Percentiles rank a stretch among this genome's conserved stretches.
Conservation (phyloP, 2,797 vertebrate genomes). For the Pseudochirops cupreus region DNA sequence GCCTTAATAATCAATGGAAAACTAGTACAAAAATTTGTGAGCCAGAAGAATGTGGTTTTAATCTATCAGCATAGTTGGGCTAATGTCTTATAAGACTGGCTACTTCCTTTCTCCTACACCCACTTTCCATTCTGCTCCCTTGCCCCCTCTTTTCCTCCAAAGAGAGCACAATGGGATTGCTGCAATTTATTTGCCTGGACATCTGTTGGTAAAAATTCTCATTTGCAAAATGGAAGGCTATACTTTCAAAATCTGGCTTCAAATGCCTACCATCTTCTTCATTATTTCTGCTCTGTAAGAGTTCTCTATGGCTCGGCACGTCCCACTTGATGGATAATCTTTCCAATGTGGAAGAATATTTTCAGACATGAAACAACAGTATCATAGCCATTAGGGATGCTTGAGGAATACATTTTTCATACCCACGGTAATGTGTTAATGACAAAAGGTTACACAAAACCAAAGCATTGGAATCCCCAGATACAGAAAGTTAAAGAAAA, state of each 20-base stretch:
- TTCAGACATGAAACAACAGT: constrained; percentile 9
- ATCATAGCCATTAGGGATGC: constrained; percentile 50
- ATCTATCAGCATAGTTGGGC: not conserved
- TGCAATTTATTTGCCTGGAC: not conserved
- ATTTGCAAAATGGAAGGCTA: constrained; percentile 24
- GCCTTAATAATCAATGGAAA: not conserved
- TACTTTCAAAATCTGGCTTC: not conserved
- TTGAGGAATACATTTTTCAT: constrained; percentile 67
- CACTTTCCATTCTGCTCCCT: not conserved
- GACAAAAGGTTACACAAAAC: constrained; percentile 63
- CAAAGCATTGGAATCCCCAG: constrained; percentile 55
- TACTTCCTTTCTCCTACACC: not conserved
- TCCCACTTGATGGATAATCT: constrained; percentile 59
- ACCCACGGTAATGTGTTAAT: constrained; percentile 68
- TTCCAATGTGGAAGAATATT: constrained; percentile 55
- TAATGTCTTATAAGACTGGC: not conserved
- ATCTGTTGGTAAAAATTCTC: constrained; percentile 37
- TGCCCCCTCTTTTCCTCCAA: not conserved
- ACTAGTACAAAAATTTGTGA: constrained; percentile 1
- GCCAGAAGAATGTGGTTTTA: not conserved
- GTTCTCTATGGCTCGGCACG: constrained; percentile 47
- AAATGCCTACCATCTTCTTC: constrained; percentile 29
- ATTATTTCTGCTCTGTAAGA: constrained; percentile 47
- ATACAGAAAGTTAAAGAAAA: constrained; percentile 67
- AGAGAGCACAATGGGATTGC: not conserved